These are phyloP conservation scores for Drosophila lacertosa DNA, from an alignment of 1,140 invertebrate species.

Conservation along the genomic window DNA sequence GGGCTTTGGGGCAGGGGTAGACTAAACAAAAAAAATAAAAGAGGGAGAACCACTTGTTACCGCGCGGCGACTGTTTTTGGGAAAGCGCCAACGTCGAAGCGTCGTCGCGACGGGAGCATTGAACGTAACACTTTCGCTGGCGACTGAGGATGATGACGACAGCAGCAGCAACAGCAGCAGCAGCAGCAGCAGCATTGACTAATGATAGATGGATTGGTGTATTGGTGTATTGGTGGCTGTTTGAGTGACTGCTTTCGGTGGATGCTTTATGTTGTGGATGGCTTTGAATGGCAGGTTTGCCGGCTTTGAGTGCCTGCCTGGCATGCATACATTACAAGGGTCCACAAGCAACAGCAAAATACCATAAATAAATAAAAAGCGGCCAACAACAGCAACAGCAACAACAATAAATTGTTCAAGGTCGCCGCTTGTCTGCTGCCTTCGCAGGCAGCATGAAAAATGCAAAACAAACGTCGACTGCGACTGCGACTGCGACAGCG, in stretches of 20 bases:
- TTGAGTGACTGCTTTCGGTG: constrained; percentile 35
- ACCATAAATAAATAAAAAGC: constrained; percentile 78
- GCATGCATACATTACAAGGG: constrained; percentile 68
- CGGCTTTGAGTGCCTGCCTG: constrained; percentile 21
- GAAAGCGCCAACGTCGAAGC: constrained; percentile 60
- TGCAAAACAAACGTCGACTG: constrained; percentile 73
- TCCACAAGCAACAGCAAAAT: constrained; percentile 47
- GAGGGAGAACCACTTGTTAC: constrained; percentile 72
- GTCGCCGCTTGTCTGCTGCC: constrained; percentile 80
- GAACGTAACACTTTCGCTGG: constrained; percentile 79
- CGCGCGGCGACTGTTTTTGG: constrained; percentile 59
- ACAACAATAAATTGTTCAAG: constrained; percentile 79
- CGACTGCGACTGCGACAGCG: constrained; percentile 38
- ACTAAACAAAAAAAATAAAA: background rate
- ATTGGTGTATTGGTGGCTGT: constrained; percentile 24
- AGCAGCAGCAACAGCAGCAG: constrained; percentile 18
- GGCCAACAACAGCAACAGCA: constrained; percentile 49
- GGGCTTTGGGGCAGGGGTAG: background rate
- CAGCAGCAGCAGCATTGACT: constrained; percentile 59
- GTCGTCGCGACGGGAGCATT: constrained; percentile 61
- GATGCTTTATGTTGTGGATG: constrained; percentile 61
- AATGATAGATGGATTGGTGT: constrained; percentile 69
- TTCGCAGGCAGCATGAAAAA: constrained; percentile 73
- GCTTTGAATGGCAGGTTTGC: constrained; percentile 76
- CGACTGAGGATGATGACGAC: constrained; percentile 34